Evolutionary conservation across 2,113 vertebrate species (phyloP).

Genomic region (Psittacus erithacus): DNA sequence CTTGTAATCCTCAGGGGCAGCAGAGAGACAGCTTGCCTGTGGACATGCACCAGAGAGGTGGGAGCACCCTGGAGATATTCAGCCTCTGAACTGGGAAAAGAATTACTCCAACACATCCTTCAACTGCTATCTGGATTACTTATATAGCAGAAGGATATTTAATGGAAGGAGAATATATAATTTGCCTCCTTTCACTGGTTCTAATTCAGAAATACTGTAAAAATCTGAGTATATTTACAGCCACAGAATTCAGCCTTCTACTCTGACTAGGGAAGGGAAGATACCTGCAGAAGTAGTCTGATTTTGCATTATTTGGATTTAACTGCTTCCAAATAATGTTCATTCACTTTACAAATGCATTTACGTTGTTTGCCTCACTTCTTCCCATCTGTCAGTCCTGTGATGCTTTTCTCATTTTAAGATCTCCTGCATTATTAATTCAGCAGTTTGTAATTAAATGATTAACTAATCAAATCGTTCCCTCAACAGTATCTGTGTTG

Average conservation of each 20-base stretch:
- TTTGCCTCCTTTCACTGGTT: not conserved
- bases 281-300: not conserved
- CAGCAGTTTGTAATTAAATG: slow-evolving; percentile 16
- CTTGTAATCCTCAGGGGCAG: rapidly evolving
- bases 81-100: not conserved
- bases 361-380: not conserved
- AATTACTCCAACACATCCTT: not conserved
- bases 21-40: not conserved
- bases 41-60: not conserved
- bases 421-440: not conserved
- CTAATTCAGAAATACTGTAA: not conserved
- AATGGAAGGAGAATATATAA: not conserved
- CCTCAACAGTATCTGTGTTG: not conserved
- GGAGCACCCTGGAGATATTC: not conserved
- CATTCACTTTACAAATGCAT: not conserved
- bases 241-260: not conserved
- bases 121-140: not conserved
- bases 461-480: not conserved
- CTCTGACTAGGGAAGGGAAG: not conserved
- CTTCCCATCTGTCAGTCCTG: not conserved
- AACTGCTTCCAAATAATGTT: not conserved
- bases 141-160: not conserved
- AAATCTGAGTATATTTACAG: not conserved
- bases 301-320: not conserved
- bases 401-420: not conserved